Evolutionary conservation across 2,113 vertebrate species (phyloP), one percentile per base, ranked within the genome.

Genomic region (Neolamprologus sp.): DNA sequence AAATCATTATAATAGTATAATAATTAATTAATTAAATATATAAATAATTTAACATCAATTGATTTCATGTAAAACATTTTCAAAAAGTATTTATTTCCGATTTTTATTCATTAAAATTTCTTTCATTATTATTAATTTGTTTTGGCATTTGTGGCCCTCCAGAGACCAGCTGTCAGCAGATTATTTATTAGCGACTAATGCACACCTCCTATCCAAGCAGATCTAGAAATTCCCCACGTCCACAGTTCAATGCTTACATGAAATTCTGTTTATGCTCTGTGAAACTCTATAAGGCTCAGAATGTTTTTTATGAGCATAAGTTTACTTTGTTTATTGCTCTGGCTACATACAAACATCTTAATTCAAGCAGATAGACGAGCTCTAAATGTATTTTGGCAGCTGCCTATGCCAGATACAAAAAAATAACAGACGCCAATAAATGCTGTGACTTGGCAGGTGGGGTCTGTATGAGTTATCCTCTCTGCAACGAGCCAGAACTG

Each of bases 401-500:
- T 14, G 13, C 35, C 35, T 71, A 19, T 35, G 21, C n/a, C 26
- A 79, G 57, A 35, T 17, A 65, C 1, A 73, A 37, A 81, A 65
- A 53, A 1, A 63, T 37, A 73, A 78, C 45, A 30, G 26, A 23
- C 51, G 0, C 7, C 68, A 81, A 81, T 40, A 86, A 57, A 28
- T 58, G 79, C 7, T 82, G 42, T 23, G 73, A 37, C 85, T 45
- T n/a, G 16, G 21, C 13, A 87, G 88, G 86, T 78, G 81, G 51
- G 42, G 82, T 85, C 26, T 80, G 16, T 79, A 49, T 89, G 88
- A 94, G 90, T 93, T 90, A 92, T 91, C 33, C 53, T 17, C 54
- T 7, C 60, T 58, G 35, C 35, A 57, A 10, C 3, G 1, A 75
- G 91, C 90, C 91, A 93, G 82, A 83, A 57, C 33, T 87, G 81